These are phyloP conservation scores for Pseudobourletiella spinata DNA, from an alignment of 1,140 invertebrate species.

Conservation along the genomic window DNA sequence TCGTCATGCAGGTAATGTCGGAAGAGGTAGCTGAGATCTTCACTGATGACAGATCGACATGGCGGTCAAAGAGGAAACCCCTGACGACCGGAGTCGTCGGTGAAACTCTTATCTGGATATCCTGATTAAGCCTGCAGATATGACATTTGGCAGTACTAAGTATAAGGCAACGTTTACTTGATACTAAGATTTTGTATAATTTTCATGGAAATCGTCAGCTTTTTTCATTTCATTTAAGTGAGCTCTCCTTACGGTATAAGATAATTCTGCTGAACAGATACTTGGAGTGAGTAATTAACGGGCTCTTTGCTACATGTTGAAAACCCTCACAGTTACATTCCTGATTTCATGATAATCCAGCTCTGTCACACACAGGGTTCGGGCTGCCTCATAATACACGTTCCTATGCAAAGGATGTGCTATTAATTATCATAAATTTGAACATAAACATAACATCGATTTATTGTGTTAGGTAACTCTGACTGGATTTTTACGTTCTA, in stretches of 20 bases:
- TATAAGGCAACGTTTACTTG: no score
- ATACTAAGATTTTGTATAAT: no score
- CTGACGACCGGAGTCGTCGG: slow-evolving; percentile 17
- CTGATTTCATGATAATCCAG: background rate
- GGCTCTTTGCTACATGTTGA: slow-evolving; percentile 25
- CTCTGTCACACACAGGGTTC: slow-evolving; percentile 21
- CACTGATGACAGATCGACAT: slow-evolving; percentile 11
- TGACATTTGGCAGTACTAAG: no score
- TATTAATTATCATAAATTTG: no score
- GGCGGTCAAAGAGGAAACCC: slow-evolving; percentile 10
- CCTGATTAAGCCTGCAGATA: slow-evolving; percentile 6
- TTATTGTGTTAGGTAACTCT: no score
- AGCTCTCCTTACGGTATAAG: slow-evolving; percentile 10
- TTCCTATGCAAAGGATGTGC: no score
- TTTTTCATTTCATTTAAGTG: background rate
- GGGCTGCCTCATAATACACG: slow-evolving; percentile 7
- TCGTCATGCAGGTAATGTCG: slow-evolving; percentile 13
- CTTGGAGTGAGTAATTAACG: slow-evolving; percentile 3
- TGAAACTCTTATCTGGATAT: slow-evolving; percentile 9
- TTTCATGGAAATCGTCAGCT: no score
- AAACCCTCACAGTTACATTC: slow-evolving; percentile 28
- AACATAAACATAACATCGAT: no score
- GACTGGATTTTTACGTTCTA: background rate
- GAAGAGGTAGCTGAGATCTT: slow-evolving; percentile 11
- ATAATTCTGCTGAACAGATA: slow-evolving; percentile 10